phyloP scores from a whole-genome alignment of 30 jellyfish, hydroid and myxozoan genomes.

The Chrysaora quinquecirrha region DNA sequence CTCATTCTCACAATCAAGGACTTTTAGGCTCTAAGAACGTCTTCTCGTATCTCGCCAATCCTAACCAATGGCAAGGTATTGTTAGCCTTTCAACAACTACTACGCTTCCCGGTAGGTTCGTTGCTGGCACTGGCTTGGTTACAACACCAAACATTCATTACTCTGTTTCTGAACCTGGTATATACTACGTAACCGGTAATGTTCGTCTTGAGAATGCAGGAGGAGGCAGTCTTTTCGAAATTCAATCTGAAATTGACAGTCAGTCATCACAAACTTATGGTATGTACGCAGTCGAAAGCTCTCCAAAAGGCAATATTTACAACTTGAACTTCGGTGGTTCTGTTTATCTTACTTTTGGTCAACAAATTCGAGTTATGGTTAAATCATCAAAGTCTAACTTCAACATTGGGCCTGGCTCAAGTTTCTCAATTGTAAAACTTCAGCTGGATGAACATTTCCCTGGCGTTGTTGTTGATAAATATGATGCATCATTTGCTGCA shows the following conservation, averaged over 20 bases:
- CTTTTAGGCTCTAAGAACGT: constrained; percentile 48
- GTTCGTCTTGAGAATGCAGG: constrained; percentile 50
- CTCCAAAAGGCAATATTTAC: constrained; percentile 37
- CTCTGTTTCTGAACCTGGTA: constrained; percentile 82
- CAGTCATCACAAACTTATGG: constrained; percentile 48
- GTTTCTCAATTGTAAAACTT: constrained; percentile 72
- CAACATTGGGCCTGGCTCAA: constrained; percentile 51
- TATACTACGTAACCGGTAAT: constrained; percentile 71
- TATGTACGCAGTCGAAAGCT: constrained; percentile 64
- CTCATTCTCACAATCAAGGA: constrained; percentile 48
- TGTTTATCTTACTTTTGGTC: constrained; percentile 76
- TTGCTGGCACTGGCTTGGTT: constrained; percentile 9
- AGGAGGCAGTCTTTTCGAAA: constrained; percentile 71
- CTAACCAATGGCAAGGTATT: constrained; percentile 21
- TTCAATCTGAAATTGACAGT: constrained; percentile 67
- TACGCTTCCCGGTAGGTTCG: constrained; percentile 44
- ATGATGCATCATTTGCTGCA: constrained; percentile 32
- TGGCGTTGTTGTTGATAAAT: constrained; percentile 72
- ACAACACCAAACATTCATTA: constrained; percentile 15
- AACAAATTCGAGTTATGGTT: constrained; percentile 60
- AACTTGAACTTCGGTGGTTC: constrained; percentile 86
- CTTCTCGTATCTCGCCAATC: constrained; percentile 19
- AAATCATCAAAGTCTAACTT: constrained; percentile 45
- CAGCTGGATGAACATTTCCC: constrained; percentile 92
- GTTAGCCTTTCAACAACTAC: constrained; percentile 39